Conservation (phyloP, 2,113 vertebrate species). For the Polyodon spathula region DNA sequence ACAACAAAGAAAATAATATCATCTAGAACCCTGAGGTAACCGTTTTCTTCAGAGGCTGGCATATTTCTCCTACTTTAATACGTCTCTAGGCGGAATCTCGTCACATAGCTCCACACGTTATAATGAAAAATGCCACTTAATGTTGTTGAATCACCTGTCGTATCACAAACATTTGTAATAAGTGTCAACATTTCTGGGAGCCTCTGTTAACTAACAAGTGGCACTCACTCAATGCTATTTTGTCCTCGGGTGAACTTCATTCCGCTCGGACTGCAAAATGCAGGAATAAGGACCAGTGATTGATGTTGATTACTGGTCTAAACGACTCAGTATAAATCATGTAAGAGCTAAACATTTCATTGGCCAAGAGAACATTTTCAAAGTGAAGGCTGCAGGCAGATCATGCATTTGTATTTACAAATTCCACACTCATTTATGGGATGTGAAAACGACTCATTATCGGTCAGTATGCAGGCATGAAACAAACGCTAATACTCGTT, state of each 20-base stretch:
- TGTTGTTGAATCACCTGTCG: not conserved
- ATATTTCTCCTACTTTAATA: not conserved
- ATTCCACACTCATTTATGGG: conserved; percentile 26
- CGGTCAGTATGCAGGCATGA: conserved; percentile 46
- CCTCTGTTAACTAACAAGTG: conserved; percentile 40
- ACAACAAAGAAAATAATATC: too few species aligned
- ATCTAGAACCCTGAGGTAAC: not conserved
- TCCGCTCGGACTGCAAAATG: conserved; percentile 54
- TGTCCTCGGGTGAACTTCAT: conserved; percentile 42
- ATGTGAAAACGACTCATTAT: conserved; percentile 52
- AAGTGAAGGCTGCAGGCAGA: conserved; percentile 37
- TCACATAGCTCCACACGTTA: not conserved
- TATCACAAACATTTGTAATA: conserved; percentile 4
- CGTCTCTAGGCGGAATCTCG: not conserved
- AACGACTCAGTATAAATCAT: conserved; percentile 49
- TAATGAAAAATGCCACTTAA: conserved; percentile 13
- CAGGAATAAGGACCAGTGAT: conserved; percentile 52
- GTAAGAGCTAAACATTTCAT: conserved; percentile 48
- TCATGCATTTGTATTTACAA: conserved; percentile 38
- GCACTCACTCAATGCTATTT: conserved; percentile 42
- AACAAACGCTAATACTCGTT: too few species aligned
- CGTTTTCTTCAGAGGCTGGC: not conserved
- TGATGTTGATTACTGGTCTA: conserved; percentile 60
- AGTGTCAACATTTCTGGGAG: not conserved
- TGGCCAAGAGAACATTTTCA: conserved; percentile 56